These are phyloP conservation scores for Chelmon rostratus DNA, from an alignment of 2,797 vertebrate genomes.

Conservation along the genomic window DNA sequence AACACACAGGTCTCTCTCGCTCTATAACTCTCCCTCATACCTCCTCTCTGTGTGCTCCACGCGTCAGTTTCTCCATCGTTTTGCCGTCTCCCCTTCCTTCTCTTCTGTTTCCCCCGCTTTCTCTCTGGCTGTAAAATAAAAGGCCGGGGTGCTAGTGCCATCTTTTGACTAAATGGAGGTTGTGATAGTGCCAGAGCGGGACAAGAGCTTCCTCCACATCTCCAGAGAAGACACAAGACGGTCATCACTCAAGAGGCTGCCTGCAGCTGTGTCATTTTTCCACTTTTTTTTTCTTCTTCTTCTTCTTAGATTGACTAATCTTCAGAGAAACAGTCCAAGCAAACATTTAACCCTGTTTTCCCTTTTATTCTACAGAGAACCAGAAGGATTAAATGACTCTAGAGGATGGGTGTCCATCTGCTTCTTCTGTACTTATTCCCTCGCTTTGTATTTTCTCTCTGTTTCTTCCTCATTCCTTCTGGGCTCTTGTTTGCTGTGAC, in stretches of 20 bases:
- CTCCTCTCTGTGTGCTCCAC: constrained; percentile 17
- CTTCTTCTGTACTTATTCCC: constrained; percentile 13
- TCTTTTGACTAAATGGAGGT: constrained; percentile 73
- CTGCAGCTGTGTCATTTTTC: constrained; percentile 25
- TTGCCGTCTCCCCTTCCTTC: not conserved
- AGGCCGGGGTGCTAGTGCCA: constrained; percentile 73
- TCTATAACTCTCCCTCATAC: constrained; percentile 23
- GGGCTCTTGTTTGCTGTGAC: constrained; percentile 38
- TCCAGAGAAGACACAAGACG: constrained; percentile 47
- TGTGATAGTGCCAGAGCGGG: constrained; percentile 34
- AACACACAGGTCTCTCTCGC: constrained; percentile 31
- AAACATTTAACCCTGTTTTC: constrained; percentile 54
- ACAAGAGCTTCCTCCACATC: constrained; percentile 35
- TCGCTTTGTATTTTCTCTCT: not conserved
- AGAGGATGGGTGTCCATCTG: constrained; percentile 27
- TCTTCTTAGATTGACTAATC: constrained; percentile 29
- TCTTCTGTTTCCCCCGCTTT: not conserved
- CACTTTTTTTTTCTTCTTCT: not conserved
- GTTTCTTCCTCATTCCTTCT: constrained; percentile 13
- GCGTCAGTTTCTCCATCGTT: constrained; percentile 38
- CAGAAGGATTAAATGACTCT: constrained; percentile 38
- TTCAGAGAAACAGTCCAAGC: constrained; percentile 44
- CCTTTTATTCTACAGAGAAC: constrained; percentile 41
- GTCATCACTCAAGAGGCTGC: constrained; percentile 30
- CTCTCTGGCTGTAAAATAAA: constrained; percentile 29